Base-by-base conservation (phyloP, 2,888 invertebrate genomes). In the Trissolcus brochymenae region DNA sequence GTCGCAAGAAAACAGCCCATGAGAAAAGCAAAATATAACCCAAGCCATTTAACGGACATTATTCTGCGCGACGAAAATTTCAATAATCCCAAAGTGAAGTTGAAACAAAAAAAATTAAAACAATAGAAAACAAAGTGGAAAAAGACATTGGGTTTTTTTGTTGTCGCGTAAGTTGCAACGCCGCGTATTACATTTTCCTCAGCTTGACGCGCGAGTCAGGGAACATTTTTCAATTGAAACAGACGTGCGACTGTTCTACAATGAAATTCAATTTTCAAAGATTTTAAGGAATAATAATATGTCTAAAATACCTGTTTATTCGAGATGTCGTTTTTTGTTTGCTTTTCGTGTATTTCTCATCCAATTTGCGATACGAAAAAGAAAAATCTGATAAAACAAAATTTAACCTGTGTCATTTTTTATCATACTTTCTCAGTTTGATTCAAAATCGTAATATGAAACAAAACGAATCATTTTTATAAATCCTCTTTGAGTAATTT, bases 21-120 rank as follows among this genome's bases (percentile, higher is more conserved):
- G 83, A 84, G 84, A 84, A 53, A 83, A 83, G 77, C 81, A 82
- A 84, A 85, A 84, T 81, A 84, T 81, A 82, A 81, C 77, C 76
- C 71, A 40, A 60, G 64, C 72, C 73, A 51, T 35, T 17, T 13
- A 80, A 76, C 71, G 79, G 62, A 46, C 76, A 70, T 76, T 72
- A 70, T 70, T 66, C 40, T 62, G 14, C 77, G 79, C 77, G 79
- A 81, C 78, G 79, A 82, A 81, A 82, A 81, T 83, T 83, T 83
- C 83, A 81, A 83, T 83, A 81, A 83, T 79, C 79, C 62, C 40
- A 35, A 71, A 61, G 57, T 21, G 43, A 56, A 59, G 25, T 0
- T 6, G 2, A 4, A 46, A 62, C 0, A 41, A 59, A 21, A 59
- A 56, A 70, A 41, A 17, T n/a, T 0, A 25, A 60, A n/a, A 46